Evolutionary conservation across 2,888 invertebrate species (phyloP), one percentile per base, ranked within the genome.

Genomic region (Sicus ferrugineus): DNA sequence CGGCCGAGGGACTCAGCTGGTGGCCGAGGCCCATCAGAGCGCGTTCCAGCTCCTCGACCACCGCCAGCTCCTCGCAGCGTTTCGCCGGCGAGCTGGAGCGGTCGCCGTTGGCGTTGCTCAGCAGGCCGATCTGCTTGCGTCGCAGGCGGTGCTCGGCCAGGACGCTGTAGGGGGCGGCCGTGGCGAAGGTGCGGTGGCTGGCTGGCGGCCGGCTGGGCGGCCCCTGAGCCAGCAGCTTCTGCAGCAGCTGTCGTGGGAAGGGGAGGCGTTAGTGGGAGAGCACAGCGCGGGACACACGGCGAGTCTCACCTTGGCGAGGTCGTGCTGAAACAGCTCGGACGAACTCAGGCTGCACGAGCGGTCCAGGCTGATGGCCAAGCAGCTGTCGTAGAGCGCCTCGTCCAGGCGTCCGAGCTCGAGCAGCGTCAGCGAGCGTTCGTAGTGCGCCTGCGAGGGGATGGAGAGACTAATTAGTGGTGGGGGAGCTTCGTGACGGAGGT

Each of bases 301-400:
- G 6, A 26, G n/a, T 72, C 72, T 75, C 76, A 86, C 85, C 81
- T 83, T 84, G 75, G 83, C 81, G 79, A 86, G 80, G 81, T 86
- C 85, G 79, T 84, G 83, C 78, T 84, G 81, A 80, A 85, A 84
- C 70, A 83, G 77, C 79, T 83, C 82, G 70, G 83, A 81, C 71
- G 79, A 80, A 72, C 80, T 79, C 76, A 82, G 82, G 76, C 79
- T 79, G 75, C 80, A 78, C 68, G 80, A 80, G 71, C 78, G 83
- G 75, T 88, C 88, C 68, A 89, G 80, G 61, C 87, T 86, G 52
- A 88, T 84, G 76, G 88, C 88, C 72, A 88, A 80, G 69, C 88
- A 85, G 73, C 87, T 86, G 58, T 87, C 86, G 54, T 87, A 83
- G 42, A 88, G 83, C 23, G 89, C 88, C 69, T 89, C 89, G 73